Evolutionary conservation across 2,888 invertebrate species (phyloP), one percentile per base, ranked within the genome.

Genomic region (Branchinecta sandiegonensis): DNA sequence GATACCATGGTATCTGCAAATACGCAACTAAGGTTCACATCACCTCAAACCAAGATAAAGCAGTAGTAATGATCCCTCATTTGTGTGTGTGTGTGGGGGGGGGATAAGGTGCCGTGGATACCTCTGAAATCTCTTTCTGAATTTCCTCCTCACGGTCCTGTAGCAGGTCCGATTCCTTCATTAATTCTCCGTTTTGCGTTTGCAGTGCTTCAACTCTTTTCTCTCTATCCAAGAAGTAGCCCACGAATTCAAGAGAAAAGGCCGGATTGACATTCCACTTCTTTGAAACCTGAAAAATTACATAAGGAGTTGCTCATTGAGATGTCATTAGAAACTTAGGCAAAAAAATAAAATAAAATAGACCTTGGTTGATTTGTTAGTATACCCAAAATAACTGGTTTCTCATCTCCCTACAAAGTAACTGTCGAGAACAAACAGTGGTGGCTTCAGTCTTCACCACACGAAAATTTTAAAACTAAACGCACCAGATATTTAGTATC

Each of bases 221-320:
- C 76, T 93, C 91, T 46, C 95, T 83, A 77, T 95, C 94, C 69
- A 94, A 79, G 77, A 91, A 95, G 78, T 96, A 96, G 1, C 89
- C 91, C 67, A 95, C 89, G 77, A 94, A 97, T 78, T 95, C 94
- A 0, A 93, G 90, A 66, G 89, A 91, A 76, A 96, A 92, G 0
- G 95, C 93, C 0, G 94, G 93, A 0, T 91, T 87, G 71, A 95
- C 88, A 78, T 94, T 92, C 89, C 94, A 94, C 73, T 94, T 94
- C 73, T 92, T 91, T 11, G 91, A 84, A 17, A 56, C 56, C 56
- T 56, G 14, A 17, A 56, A 56, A 17, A 17, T 56, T n/a, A 56
- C 4, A 8, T n/a, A 56, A 56, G 56, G 56, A 56, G 14, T 56
- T n/a, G 6, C 50, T n/a, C 13, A 4, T 2, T n/a, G n/a, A 56